Conservation (phyloP, 53 echinoderm and acorn worm genomes). For the Hippasteria phrygiana region DNA sequence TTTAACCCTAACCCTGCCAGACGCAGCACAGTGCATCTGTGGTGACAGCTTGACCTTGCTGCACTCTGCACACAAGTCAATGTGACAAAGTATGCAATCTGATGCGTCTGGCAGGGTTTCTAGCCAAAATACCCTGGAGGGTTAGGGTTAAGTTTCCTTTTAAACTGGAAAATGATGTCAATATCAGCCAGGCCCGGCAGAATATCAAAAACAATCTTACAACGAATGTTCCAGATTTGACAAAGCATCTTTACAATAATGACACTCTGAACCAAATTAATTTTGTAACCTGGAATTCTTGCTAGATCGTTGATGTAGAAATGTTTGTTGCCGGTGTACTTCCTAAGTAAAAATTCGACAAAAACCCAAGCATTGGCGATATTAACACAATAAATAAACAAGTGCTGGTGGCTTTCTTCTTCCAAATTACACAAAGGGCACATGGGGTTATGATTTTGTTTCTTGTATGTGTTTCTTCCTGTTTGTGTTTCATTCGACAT, state of each 20-base stretch:
- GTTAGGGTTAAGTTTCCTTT: too few species aligned
- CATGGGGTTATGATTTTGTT: too few species aligned
- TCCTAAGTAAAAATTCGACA: background rate
- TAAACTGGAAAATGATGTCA: background rate
- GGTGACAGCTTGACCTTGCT: too few species aligned
- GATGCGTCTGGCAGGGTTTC: too few species aligned
- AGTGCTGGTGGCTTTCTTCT: background rate
- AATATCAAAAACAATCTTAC: background rate
- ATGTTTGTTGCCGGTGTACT: conserved; percentile 4
- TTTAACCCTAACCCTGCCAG: too few species aligned
- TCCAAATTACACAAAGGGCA: background rate
- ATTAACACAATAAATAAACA: background rate
- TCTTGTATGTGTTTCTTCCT: too few species aligned
- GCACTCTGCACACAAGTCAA: too few species aligned
- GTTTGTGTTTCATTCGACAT: too few species aligned
- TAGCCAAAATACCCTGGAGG: too few species aligned
- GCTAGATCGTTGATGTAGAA: background rate
- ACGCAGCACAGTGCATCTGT: too few species aligned
- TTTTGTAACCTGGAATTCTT: background rate
- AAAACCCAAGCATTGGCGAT: background rate
- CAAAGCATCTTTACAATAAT: background rate
- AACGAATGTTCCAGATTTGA: background rate
- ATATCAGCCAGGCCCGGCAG: background rate
- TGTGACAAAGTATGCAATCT: too few species aligned
- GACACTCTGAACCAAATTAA: background rate